phyloP scores from a whole-genome alignment of 2,888 invertebrate species.

The Philereme vetulata region DNA sequence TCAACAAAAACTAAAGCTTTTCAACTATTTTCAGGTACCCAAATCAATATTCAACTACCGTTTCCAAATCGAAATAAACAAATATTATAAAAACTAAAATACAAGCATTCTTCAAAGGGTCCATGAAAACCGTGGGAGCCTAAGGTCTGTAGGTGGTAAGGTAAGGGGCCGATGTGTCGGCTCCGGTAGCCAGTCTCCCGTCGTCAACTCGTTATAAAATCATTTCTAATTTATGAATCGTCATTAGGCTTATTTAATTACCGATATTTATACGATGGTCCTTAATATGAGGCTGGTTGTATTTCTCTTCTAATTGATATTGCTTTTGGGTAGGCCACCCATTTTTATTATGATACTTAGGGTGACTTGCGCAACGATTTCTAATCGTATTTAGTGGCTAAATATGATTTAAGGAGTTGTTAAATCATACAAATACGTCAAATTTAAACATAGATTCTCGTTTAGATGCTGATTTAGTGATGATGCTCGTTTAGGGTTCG shows the following conservation, averaged over 20 bases:
- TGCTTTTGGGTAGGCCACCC: constrained; percentile 6
- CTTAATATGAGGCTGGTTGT: constrained; percentile 10
- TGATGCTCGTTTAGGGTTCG: too few relatives aligned
- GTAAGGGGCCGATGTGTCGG: constrained; percentile 16
- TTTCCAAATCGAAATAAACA: constrained; percentile 47
- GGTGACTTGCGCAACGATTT: too few relatives aligned
- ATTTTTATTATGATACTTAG: background rate
- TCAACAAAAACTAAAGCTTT: too few relatives aligned
- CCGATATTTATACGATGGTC: constrained; percentile 36
- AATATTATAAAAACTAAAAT: constrained; percentile 41
- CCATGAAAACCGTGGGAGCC: constrained; percentile 45
- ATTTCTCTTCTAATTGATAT: constrained; percentile 4
- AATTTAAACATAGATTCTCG: too few relatives aligned
- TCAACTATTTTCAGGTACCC: too few relatives aligned
- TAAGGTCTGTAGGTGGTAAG: constrained; percentile 16
- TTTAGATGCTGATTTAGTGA: too few relatives aligned
- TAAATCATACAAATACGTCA: too few relatives aligned
- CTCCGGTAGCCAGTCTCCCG: constrained; percentile 47
- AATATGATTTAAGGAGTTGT: too few relatives aligned
- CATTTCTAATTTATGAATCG: constrained; percentile 49
- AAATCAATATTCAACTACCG: constrained; percentile 47
- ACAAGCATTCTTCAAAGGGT: constrained; percentile 47
- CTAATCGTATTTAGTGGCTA: too few relatives aligned
- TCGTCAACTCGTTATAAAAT: constrained; percentile 55
- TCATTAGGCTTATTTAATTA: constrained; percentile 51